Evolutionary conservation across 2,113 vertebrate genomes (phyloP), one percentile per base, ranked within the genome.

Genomic region (Istiophorus platypterus): DNA sequence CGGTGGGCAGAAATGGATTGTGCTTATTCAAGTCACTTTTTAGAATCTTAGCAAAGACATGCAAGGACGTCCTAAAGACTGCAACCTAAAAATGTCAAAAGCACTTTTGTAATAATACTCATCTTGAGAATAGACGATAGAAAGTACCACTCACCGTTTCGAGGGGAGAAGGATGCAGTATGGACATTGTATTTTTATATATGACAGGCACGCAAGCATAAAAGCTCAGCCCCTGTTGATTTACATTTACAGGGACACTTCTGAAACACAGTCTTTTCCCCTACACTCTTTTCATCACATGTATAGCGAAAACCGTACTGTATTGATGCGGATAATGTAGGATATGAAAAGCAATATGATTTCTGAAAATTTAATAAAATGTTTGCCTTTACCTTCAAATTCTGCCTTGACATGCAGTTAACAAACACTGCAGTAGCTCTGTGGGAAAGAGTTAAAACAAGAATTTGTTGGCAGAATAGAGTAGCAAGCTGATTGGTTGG

Each of bases 21-120:
- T 7, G 5, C 27, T 22, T 24, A 6, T 14, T 3, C 4, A 17
- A 37, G 67, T 71, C 6, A 49, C 8, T 74, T 78, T 76, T 83
- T 78, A 78, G 62, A 34, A 51, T 42, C 63, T 17, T 12, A 13
- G 65, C 57, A 58, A 71, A 79, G 76, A 45, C 47, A 0, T 31
- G 22, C 22, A 68, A 84, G 64, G 71, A 72, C 29, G 3, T 59
- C 14, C 14, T 11, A 24, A 72, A 52, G 63, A 64, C 63, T 15
- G 49, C 64, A 80, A 67, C 76, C 76, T 54, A 29, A 72, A 84
- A 82, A 68, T 65, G 82, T 82, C 85, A 78, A 1, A 5, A 26
- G 18, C 17, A 41, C 8, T 47, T 72, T 51, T 69, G 7, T 6
- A 42, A 47, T 7, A 6, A 13, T 6, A 31, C 22, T 54, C 11